Evolutionary conservation across 2,113 vertebrate species (phyloP), one percentile per base, ranked within the genome.

Genomic region (Labeo rohita): DNA sequence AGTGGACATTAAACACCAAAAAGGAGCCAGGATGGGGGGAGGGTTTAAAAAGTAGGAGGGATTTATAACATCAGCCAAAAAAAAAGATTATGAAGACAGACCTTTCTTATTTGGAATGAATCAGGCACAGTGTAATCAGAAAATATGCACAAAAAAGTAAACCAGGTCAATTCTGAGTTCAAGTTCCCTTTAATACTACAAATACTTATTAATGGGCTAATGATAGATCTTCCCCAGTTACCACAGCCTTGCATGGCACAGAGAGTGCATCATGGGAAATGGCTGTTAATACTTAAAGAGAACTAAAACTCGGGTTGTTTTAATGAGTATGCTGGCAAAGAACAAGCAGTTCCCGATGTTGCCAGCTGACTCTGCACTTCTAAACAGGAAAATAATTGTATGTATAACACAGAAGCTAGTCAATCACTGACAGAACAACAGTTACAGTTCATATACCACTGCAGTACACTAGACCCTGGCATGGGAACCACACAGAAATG

Each of bases 301-400:
- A 18, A 66, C 65, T 81, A 66, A 81, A 50, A 49, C 79, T n/a
- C 16, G n/a, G 79, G 39, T 23, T 49, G n/a, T 21, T 66, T 65
- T 81, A 81, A 81, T 81, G 61, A 66, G 39, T 81, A 47, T 66
- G 45, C 79, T 81, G 56, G 79, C 61, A 81, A 23, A 66, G 45
- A 66, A 66, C n/a, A 63, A 5, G 59, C 79, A 11, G 79, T 80
- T 79, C 34, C 23, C 43, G 0, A 28, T 47, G 13, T 34, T 63
- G 59, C 79, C 43, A 49, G 79, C 39, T 28, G 39, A 63, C 21
- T 8, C 21, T 49, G 61, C 56, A 45, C 77, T 66, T 66, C n/a
- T 81, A 66, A 81, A 66, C 43, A 18, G 79, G 59, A 81, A 65
- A 66, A 81, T 47, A 81, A 66, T 66, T 47, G 79, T 47, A 10